Base-by-base conservation (phyloP, 1,140 invertebrate species). In the Drosophila carrolli region DNA sequence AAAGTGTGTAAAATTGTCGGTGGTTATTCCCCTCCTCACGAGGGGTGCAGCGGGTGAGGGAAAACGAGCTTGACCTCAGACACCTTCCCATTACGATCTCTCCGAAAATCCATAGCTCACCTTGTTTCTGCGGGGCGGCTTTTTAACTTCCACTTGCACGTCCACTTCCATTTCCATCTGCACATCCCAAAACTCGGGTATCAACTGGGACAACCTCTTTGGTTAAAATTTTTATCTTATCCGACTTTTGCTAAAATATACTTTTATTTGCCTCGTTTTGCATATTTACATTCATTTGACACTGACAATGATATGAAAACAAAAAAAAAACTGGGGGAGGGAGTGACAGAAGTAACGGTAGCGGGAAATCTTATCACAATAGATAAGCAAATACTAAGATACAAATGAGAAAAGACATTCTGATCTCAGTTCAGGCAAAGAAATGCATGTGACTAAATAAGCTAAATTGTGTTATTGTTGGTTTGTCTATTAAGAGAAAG, bases 301-400 rank as follows among this genome's bases (percentile, higher is more conserved):
- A 66, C 44, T 67, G 63, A 67, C 63, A 67, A 67, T 66, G 43
- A 66, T 66, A 50, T 32, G 60, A 35, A 29, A 43, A 27, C 8
- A n/a, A 16, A 19, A 10, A 8, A 55, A 16, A 40, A 40, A 27
- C 16, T 2, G 1, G 2, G 11, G 23, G 11, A 8, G 27, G 4
- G 46, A 23, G 19, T n/a, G 1, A 47, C 4, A 38, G 37, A 38
- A 38, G 37, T 11, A 11, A 38, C 9, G 37, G 37, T 0, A 10
- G 37, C 29, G 13, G 13, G 27, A 35, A 50, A 32, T 11, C 48
- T 51, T 51, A 51, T 51, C 48, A 48, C 47, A 29, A 8, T 27
- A 35, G n/a, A 35, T 51, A n/a, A 0, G n/a, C 4, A 47, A 14
- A 35, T 51, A 35, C 48, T 16, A 8, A 51, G 23, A 23, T 48